Evolutionary conservation across 2,888 invertebrate species (phyloP).

Genomic region (Scaptomyza caliginosa): DNA sequence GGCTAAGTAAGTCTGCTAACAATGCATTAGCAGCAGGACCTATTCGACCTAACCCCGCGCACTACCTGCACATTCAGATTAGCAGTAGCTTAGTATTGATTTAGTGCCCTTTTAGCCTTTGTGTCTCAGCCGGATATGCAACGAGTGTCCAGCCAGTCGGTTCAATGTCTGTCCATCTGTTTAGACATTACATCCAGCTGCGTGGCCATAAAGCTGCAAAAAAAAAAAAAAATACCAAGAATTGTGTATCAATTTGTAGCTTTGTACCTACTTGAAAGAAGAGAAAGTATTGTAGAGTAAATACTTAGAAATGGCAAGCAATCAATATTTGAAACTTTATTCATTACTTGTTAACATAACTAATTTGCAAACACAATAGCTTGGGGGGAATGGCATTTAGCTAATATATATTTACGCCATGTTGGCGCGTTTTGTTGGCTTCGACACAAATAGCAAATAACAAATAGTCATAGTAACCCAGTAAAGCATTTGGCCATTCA

Average conservation of each 20-base stretch:
- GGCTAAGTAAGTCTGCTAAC: constrained; percentile 38
- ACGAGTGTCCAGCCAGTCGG: constrained; percentile 35
- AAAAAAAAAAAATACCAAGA: background rate
- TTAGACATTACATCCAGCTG: constrained; percentile 15
- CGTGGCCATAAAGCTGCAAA: constrained; percentile 6
- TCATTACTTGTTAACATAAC: constrained; percentile 25
- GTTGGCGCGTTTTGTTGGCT: constrained; percentile 24
- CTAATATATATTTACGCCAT: constrained; percentile 37
- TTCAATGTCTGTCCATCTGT: background rate
- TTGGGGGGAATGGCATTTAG: constrained; percentile 25
- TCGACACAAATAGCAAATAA: constrained; percentile 64
- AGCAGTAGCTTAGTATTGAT: constrained; percentile 63
- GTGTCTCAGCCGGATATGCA: constrained; percentile 44
- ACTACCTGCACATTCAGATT: constrained; percentile 22
- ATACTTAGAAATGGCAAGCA: no score
- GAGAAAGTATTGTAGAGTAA: no score
- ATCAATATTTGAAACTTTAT: no score
- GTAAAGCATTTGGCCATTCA: constrained; percentile 49
- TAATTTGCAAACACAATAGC: background rate
- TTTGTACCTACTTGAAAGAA: background rate
- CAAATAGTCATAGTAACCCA: constrained; percentile 76
- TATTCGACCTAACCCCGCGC: background rate
- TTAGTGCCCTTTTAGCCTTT: constrained; percentile 47
- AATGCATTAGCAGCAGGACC: constrained; percentile 1
- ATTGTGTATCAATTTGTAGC: background rate